Percentiles rank a stretch among this genome's conserved stretches.
phyloP scores from a whole-genome alignment of 2,888 invertebrate genomes.

The Apamea epomidion region DNA sequence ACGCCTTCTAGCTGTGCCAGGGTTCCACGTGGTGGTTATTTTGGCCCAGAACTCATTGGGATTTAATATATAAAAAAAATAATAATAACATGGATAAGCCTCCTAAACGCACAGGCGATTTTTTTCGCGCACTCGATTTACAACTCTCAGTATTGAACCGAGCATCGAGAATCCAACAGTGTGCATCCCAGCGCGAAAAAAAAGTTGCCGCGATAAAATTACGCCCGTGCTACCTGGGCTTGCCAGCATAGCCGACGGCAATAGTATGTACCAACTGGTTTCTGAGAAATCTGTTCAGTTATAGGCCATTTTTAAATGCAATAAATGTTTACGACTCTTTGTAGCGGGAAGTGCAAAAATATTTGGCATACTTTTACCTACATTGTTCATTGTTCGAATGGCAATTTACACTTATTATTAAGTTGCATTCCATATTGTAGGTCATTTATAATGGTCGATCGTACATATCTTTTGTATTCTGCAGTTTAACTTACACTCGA shows the following conservation, averaged over 20 bases:
- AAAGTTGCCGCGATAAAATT: not conserved
- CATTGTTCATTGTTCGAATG: constrained; percentile 67
- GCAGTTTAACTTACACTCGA: constrained; percentile 12
- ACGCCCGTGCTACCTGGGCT: not conserved
- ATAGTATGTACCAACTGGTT: constrained; percentile 49
- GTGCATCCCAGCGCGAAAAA: not conserved
- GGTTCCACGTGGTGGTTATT: too few species aligned
- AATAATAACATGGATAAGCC: too few species aligned
- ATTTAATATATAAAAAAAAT: too few species aligned
- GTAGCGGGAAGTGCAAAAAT: constrained; percentile 63
- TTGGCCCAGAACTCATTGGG: too few species aligned
- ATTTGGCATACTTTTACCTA: constrained; percentile 64
- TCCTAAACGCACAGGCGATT: too few species aligned
- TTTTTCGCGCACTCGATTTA: not conserved
- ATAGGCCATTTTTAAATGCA: constrained; percentile 59
- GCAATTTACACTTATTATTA: constrained; percentile 59
- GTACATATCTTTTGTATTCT: constrained; percentile 36
- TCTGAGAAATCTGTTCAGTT: constrained; percentile 58
- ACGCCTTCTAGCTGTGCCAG: too few species aligned
- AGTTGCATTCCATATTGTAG: constrained; percentile 37
- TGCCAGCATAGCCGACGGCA: constrained; percentile 35
- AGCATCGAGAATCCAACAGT: not conserved
- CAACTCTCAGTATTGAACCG: not conserved
- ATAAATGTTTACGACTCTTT: constrained; percentile 70
- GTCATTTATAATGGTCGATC: constrained; percentile 38